Conservation (phyloP, 53 echinoderm and acorn worm genomes). For the Temnopleurus reevesii region DNA sequence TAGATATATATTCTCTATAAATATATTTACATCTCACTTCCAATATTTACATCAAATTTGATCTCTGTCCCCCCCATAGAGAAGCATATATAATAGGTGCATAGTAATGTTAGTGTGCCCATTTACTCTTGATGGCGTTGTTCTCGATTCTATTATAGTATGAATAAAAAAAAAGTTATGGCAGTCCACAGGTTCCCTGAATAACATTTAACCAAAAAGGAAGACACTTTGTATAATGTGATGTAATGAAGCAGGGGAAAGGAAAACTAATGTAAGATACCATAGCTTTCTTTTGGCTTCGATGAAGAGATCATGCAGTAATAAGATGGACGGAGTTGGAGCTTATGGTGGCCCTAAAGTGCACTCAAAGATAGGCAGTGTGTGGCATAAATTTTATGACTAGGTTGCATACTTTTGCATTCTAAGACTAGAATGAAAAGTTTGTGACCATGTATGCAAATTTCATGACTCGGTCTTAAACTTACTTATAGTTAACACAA, state of each 20-base stretch:
- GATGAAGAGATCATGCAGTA: constrained; percentile 52
- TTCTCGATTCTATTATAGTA: neutral
- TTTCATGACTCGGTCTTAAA: no score
- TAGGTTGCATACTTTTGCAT: no score
- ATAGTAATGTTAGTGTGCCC: neutral
- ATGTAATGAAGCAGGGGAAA: constrained; percentile 3
- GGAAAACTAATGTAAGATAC: constrained; percentile 27
- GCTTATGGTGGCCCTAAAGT: no score
- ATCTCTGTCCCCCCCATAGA: neutral
- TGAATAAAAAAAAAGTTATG: constrained; percentile 28
- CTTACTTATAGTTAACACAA: no score
- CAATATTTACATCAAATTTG: constrained; percentile 2
- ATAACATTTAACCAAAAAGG: constrained; percentile 16
- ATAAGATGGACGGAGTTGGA: constrained; percentile 50
- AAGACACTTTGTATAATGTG: constrained; percentile 27
- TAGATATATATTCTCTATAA: constrained; percentile 51
- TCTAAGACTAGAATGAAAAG: no score
- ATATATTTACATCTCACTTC: constrained; percentile 47
- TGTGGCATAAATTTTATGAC: no score
- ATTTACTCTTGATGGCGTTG: neutral
- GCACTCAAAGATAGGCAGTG: neutral
- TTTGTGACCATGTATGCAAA: no score
- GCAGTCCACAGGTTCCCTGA: neutral
- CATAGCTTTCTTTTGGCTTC: neutral
- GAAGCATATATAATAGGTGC: constrained; percentile 28